Evolutionary conservation across 2,888 invertebrate genomes (phyloP).

Genomic region (Sabatieria punctata): DNA sequence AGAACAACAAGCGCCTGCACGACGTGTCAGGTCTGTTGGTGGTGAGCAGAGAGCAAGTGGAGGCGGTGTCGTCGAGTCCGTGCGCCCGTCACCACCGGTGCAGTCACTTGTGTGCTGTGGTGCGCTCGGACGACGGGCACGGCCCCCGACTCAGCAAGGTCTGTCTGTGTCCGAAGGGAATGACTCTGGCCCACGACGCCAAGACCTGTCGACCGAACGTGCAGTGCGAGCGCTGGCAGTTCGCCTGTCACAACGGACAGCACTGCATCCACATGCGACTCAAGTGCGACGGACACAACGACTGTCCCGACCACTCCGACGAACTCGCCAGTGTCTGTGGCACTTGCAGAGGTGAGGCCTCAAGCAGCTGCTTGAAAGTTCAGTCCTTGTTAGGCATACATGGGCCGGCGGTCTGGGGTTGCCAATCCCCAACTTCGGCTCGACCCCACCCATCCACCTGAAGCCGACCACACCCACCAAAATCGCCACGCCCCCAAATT

Average conservation of each 20-base stretch:
- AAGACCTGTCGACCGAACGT: background rate
- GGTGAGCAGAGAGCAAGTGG: background rate
- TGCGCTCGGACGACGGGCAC: background rate
- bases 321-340: too few relatives aligned
- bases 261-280: background rate
- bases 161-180: background rate
- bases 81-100: background rate
- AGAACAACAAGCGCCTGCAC: background rate
- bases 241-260: background rate
- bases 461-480: too few relatives aligned
- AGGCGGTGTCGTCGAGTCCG: background rate
- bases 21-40: background rate
- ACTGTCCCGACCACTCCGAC: background rate
- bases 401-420: too few relatives aligned
- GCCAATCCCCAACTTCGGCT: too few relatives aligned
- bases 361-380: too few relatives aligned
- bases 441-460: too few relatives aligned
- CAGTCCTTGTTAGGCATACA: too few relatives aligned
- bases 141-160: background rate
- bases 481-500: too few relatives aligned
- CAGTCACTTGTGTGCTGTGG: background rate
- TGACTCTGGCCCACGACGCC: background rate
- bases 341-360: too few relatives aligned
- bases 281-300: background rate
- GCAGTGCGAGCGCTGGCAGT: background rate